Conservation (phyloP, 2,888 invertebrate genomes). For the Drosophila lacicola region DNA sequence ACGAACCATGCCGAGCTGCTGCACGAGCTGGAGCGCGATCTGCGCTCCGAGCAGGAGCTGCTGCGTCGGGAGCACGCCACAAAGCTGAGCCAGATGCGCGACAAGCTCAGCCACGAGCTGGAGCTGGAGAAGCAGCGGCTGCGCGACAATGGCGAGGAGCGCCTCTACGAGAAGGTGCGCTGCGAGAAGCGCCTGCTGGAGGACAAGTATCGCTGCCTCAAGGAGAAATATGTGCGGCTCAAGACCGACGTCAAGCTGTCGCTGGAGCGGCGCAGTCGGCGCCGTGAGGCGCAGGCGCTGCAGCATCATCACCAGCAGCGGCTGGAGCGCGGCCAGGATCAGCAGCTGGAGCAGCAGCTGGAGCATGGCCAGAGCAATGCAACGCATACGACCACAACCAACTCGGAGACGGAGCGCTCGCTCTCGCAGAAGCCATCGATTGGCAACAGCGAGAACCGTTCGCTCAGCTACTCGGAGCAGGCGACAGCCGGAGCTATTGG, state of each 20-base stretch:
- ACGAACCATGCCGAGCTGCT: conserved; percentile 83
- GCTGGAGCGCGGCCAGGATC: conserved; percentile 2
- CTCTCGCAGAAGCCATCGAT: conserved; percentile 89
- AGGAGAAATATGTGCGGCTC: conserved; percentile 92
- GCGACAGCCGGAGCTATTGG: conserved; percentile 30
- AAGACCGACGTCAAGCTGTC: conserved; percentile 93
- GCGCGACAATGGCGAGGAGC: conserved; percentile 85
- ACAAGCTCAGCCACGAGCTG: conserved; percentile 87
- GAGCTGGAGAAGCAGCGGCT: conserved; percentile 85
- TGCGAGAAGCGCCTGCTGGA: conserved; percentile 90
- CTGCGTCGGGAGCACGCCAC: conserved; percentile 89
- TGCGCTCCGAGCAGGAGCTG: conserved; percentile 88
- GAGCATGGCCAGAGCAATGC: conserved; percentile 2
- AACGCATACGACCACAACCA: conserved; percentile 88
- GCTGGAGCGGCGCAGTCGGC: conserved; percentile 90
- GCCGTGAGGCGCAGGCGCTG: conserved; percentile 87
- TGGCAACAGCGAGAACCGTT: conserved; percentile 85
- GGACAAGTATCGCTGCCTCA: conserved; percentile 92
- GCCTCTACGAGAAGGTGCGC: conserved; percentile 88
- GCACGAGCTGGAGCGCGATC: conserved; percentile 83
- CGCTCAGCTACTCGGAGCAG: conserved; percentile 79
- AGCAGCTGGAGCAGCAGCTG: conserved; percentile 2
- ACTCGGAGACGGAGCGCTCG: conserved; percentile 92
- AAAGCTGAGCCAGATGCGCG: conserved; percentile 88
- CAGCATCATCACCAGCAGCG: conserved; percentile 79